phyloP scores from a whole-genome alignment of 2,113 vertebrate species.

The Theristicus caerulescens region DNA sequence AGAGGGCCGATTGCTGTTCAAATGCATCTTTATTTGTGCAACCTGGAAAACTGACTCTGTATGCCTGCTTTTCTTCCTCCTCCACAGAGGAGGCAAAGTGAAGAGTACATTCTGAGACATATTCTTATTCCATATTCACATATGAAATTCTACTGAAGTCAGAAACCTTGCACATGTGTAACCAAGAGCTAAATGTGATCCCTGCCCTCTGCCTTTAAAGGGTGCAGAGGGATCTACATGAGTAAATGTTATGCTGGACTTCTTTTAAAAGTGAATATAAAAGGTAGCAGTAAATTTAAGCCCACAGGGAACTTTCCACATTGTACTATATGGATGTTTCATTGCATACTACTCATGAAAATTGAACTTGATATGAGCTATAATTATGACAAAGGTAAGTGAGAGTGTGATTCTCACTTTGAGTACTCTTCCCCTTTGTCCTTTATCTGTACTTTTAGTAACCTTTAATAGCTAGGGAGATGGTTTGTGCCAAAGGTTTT shows the following conservation, averaged over 20 bases:
- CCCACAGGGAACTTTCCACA: not conserved
- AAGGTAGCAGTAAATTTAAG: slow-evolving; percentile 41
- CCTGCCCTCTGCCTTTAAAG: not conserved
- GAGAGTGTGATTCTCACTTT: slow-evolving; percentile 37
- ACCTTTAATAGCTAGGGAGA: slow-evolving; percentile 57
- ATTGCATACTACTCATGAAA: slow-evolving; percentile 32
- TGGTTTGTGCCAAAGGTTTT: slow-evolving; percentile 68
- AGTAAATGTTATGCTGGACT: slow-evolving; percentile 57
- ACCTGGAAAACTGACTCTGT: not conserved
- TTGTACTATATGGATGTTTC: not conserved
- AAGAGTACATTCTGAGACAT: not conserved
- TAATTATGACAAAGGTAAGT: slow-evolving; percentile 70
- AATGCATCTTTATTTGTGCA: not conserved
- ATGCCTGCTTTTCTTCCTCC: not conserved
- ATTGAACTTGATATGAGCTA: slow-evolving; percentile 59
- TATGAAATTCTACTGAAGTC: not conserved
- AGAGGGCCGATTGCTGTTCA: not conserved
- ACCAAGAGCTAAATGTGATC: not conserved
- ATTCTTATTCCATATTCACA: not conserved
- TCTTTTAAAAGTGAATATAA: slow-evolving; percentile 9
- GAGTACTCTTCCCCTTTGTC: slow-evolving; percentile 54
- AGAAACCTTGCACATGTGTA: not conserved
- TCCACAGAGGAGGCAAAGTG: not conserved
- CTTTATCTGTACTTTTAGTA: slow-evolving; percentile 66
- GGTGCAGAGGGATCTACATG: not conserved